A percentile compares a stretch with the other conserved stretches of the same genome.
These are phyloP conservation scores for Erebia ligea DNA, from an alignment of 2,888 invertebrate genomes.

Conservation along the genomic window DNA sequence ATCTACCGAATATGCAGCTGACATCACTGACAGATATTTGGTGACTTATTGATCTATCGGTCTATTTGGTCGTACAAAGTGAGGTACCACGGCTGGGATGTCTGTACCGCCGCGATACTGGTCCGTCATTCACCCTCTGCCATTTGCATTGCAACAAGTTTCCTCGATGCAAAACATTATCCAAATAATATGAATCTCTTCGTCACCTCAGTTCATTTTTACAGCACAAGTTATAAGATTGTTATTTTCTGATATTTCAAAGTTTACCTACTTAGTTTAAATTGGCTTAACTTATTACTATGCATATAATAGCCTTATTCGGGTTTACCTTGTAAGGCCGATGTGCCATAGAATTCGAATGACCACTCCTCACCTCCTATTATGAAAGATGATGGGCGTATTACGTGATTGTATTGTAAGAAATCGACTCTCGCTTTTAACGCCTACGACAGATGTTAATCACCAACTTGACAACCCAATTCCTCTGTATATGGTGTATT, in stretches of 20 bases:
- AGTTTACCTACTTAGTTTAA: not conserved
- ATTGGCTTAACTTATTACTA: not conserved
- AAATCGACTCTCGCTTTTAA: constrained; percentile 30
- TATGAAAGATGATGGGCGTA: constrained; percentile 25
- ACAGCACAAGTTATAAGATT: too few relatives aligned
- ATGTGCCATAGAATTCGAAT: constrained; percentile 12
- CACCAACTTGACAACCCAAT: constrained; percentile 33
- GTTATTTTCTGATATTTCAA: not conserved
- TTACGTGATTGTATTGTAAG: constrained; percentile 19
- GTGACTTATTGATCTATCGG: too few relatives aligned
- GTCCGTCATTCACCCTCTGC: too few relatives aligned
- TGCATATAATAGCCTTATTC: not conserved
- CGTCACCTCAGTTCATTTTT: too few relatives aligned
- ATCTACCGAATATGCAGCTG: too few relatives aligned
- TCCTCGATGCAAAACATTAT: too few relatives aligned
- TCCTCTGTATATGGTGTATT: constrained; percentile 31
- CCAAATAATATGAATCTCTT: too few relatives aligned
- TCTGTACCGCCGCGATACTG: too few relatives aligned
- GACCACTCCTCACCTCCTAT: constrained; percentile 17
- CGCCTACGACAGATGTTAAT: constrained; percentile 38
- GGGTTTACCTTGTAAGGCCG: constrained; percentile 17
- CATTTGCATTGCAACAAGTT: too few relatives aligned
- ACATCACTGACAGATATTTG: too few relatives aligned
- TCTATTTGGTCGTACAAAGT: too few relatives aligned
- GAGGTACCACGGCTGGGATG: too few relatives aligned